Evolutionary conservation across 2,888 invertebrate species (phyloP), one percentile per base, ranked within the genome.

Genomic region (Phyto melanocephala): DNA sequence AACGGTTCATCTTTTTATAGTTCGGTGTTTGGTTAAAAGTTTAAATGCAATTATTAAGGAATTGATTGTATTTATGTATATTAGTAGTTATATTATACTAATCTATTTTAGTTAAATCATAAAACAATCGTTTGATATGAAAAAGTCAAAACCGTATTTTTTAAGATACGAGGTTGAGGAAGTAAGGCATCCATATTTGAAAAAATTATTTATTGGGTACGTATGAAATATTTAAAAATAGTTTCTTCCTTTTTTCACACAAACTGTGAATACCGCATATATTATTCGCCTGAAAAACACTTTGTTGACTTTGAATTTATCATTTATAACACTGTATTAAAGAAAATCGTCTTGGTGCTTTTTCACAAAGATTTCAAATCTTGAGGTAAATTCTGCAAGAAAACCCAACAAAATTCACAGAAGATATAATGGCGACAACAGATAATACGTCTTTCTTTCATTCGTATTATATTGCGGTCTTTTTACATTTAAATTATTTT

Each of bases 401-500:
- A 22, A n/a, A 8, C 20, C n/a, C 10, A 10, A 37, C n/a, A 20
- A 45, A 45, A n/a, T n/a, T n/a, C n/a, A n/a, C n/a, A 62, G 8
- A 50, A 63, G 17, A 67, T 42, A 42, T 67, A 67, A 67, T 58
- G 71, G 37, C 67, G 20, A 52, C 52, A 67, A 72, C 40, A 58
- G 15, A 45, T 52, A 72, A 79, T 79, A 74, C 52, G 52, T 60
- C 72, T 62, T 67, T 47, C 35, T 17, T 70, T 20, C 24, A 54
- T 62, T 52, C 35, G 1, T 52, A 6, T 24, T n/a, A 35, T 2
- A 35, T 2, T 50, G 79, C 33, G 72, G 58, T 54, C 15, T 42
- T 50, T 65, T 50, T 42, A 58, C 40, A 71, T 58, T 78, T 52
- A 15, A 56, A n/a, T 58, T 72, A 67, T 67, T 79, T 79, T 72